phyloP scores from a whole-genome alignment of 2,113 vertebrate genomes.

The Pipra filicauda region DNA sequence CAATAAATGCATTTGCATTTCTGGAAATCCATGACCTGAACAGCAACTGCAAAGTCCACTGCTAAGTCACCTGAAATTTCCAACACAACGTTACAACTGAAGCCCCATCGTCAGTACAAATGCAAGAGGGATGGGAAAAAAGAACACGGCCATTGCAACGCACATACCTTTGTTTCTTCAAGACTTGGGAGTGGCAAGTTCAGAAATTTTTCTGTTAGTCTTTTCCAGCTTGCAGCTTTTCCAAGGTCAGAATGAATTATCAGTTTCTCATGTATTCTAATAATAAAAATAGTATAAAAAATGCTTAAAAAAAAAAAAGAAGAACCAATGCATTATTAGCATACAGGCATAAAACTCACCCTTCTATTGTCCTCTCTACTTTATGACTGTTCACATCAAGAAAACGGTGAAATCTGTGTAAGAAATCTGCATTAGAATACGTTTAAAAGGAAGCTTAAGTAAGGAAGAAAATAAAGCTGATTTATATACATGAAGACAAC shows the following conservation, averaged over 20 bases:
- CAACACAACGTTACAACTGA: neutral
- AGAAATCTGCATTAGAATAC: conserved; percentile 3
- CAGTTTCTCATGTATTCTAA: conserved; percentile 93
- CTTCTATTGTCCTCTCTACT: conserved; percentile 85
- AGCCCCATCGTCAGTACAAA: neutral
- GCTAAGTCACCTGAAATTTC: neutral
- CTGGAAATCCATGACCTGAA: neutral
- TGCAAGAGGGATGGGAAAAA: neutral
- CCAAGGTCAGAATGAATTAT: conserved; percentile 91
- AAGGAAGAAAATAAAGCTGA: neutral
- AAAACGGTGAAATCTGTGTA: conserved; percentile 88
- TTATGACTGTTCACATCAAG: conserved; percentile 92
- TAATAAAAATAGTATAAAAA: conserved; percentile 1
- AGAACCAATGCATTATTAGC: neutral
- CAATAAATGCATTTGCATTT: neutral
- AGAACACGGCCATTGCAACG: neutral
- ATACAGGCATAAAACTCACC: conserved; percentile 75
- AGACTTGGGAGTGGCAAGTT: conserved; percentile 81
- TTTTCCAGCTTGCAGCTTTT: conserved; percentile 93
- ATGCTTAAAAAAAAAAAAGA: neutral
- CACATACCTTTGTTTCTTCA: conserved; percentile 83
- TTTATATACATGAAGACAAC: neutral
- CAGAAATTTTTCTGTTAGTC: conserved; percentile 89
- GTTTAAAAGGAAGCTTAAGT: neutral
- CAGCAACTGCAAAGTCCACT: neutral